Conservation (phyloP, 2,888 invertebrate genomes). For the Leptopilina drosophilae region DNA sequence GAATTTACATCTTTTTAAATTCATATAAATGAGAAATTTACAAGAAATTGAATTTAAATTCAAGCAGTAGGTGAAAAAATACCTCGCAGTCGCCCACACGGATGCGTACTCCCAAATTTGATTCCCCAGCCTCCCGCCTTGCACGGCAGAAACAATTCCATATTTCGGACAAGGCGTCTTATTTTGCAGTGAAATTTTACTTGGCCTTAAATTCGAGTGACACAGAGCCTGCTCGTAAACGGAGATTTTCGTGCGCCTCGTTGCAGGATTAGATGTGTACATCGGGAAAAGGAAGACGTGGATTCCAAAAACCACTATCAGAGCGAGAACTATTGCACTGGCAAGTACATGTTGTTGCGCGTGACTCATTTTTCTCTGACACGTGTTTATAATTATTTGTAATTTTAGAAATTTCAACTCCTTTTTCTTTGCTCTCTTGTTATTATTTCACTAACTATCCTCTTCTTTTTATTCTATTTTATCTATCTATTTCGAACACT, state of each 20-base stretch:
- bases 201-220: conserved; percentile 75
- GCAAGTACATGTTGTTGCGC: conserved; percentile 81
- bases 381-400: conserved; percentile 46
- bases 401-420: conserved; percentile 52
- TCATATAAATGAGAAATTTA: neutral
- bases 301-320: conserved; percentile 80
- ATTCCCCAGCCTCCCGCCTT: conserved; percentile 75
- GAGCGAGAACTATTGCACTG: conserved; percentile 80
- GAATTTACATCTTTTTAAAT: too few species aligned
- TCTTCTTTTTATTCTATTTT: conserved; percentile 52
- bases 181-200: conserved; percentile 64
- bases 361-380: conserved; percentile 77
- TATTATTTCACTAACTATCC: conserved; percentile 50
- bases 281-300: conserved; percentile 81
- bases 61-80: neutral
- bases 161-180: conserved; percentile 70
- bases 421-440: conserved; percentile 12
- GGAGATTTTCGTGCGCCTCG: conserved; percentile 75
- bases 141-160: conserved; percentile 72
- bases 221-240: conserved; percentile 80
- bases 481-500: conserved; percentile 55
- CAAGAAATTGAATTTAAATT: neutral
- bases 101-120: conserved; percentile 76
- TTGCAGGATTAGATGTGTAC: conserved; percentile 77
- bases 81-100: conserved; percentile 74